Conservation (phyloP, 2,888 invertebrate species). For the Patella pellucida region DNA sequence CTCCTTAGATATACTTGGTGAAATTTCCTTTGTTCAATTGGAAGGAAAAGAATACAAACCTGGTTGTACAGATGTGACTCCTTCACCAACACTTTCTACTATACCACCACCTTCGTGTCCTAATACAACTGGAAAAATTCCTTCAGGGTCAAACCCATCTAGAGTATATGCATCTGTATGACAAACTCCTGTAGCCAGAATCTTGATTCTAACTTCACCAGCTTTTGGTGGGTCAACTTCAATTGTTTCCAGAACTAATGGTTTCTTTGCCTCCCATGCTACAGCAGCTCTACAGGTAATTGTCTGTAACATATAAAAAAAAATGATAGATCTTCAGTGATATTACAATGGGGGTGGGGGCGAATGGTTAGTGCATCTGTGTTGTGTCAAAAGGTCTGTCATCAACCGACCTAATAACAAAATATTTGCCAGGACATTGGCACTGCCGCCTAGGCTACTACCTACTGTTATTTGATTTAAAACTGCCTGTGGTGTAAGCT, state of each 20-base stretch:
- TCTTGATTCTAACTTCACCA: constrained; percentile 82
- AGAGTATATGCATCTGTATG: constrained; percentile 74
- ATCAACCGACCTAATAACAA: too few relatives aligned
- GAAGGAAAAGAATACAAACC: constrained; percentile 73
- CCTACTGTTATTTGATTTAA: too few relatives aligned
- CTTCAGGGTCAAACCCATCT: constrained; percentile 70
- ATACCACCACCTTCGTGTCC: constrained; percentile 96
- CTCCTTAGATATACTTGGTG: too few relatives aligned
- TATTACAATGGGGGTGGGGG: too few relatives aligned
- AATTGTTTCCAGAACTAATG: constrained; percentile 89
- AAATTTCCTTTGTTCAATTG: too few relatives aligned
- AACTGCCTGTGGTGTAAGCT: too few relatives aligned
- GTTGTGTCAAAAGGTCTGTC: too few relatives aligned
- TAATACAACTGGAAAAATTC: constrained; percentile 82
- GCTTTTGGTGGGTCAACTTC: constrained; percentile 94
- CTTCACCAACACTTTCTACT: constrained; percentile 96
- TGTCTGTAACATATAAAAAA: constrained; percentile 46
- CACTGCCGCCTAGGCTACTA: too few relatives aligned
- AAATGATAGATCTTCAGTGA: background rate
- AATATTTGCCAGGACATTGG: too few relatives aligned
- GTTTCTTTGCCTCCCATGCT: constrained; percentile 94
- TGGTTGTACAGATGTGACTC: constrained; percentile 81
- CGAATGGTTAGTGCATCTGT: too few relatives aligned
- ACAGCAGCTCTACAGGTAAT: constrained; percentile 96
- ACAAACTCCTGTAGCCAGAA: constrained; percentile 76